Evolutionary conservation across 2,797 vertebrate species (phyloP), one percentile per base, ranked within the genome.

Genomic region (Varecia variegata): DNA sequence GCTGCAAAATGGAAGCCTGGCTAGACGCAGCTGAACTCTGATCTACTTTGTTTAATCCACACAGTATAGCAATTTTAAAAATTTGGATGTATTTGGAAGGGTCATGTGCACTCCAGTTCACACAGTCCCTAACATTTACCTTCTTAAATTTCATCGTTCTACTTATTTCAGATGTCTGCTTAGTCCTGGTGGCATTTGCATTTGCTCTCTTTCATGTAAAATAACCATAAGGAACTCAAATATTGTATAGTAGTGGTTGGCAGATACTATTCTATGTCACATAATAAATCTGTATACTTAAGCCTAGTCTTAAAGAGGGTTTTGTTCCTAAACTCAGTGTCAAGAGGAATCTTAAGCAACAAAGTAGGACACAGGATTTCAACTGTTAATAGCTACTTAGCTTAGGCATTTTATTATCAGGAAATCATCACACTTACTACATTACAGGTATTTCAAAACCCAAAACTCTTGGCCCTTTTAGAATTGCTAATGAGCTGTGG

Each of bases 281-380:
- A 81, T 47, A 67, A 50, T 47, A 60, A 87, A 23, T 65, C 35
- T 47, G 40, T 40, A 52, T 38, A 73, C 56, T 74, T 62, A 88
- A 88, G 35, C 18, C 7, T 27, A 38, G 32, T 68, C 38, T 70
- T 94, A 62, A 67, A n/a, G 40, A 88, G 60, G 32, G 30, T 91
- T 86, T 81, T 82, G 40, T 92, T 94, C 9, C n/a, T 74, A 56
- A 90, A 90, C 38, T 87, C 52, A 79, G 80, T 77, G 65, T 68
- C 50, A 80, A 96, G 62, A 45, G 18, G n/a, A 77, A 83, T 76
- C 47, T 52, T 83, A 87, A 87, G 54, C 76, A 96, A 89, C 27
- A 87, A 88, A 88, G 84, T 1, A 91, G 83, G 68, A 88, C 38
- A 70, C 12, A 65, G 74, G 25, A 56, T n/a, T 79, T 23, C 40